These are phyloP conservation scores for Drosophila micromelanica DNA, from an alignment of 1,140 invertebrate species.

Conservation along the genomic window DNA sequence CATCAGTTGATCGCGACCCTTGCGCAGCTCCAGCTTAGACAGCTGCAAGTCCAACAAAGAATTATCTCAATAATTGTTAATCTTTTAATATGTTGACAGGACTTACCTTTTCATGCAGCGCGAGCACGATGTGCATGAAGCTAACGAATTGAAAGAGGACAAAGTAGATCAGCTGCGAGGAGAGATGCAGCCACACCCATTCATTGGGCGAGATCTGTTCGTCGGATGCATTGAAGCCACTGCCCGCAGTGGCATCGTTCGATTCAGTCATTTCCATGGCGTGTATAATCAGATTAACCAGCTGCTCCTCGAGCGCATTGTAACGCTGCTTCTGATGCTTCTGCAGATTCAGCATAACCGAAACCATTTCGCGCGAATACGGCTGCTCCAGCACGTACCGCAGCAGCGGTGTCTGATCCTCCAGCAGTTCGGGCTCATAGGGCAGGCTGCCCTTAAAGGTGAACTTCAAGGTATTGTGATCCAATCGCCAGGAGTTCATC, in stretches of 20 bases:
- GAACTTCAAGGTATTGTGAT: conserved; percentile 94
- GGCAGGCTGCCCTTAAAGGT: conserved; percentile 95
- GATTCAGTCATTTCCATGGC: conserved; percentile 96
- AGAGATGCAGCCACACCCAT: conserved; percentile 96
- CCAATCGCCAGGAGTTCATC: conserved; percentile 96
- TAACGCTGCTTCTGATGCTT: conserved; percentile 93
- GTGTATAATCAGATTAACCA: conserved; percentile 95
- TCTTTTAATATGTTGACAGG: neutral
- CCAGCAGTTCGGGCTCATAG: conserved; percentile 94
- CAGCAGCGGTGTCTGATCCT: conserved; percentile 94
- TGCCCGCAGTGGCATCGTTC: conserved; percentile 84
- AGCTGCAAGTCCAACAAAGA: conserved; percentile 85
- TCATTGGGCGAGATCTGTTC: conserved; percentile 77
- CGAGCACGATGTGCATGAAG: conserved; percentile 96
- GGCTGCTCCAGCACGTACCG: conserved; percentile 97
- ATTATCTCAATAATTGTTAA: conserved; percentile 53
- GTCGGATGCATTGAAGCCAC: conserved; percentile 75
- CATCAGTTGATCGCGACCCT: conserved; percentile 97
- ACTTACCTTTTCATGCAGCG: conserved; percentile 92
- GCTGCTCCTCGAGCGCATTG: conserved; percentile 95
- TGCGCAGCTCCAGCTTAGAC: conserved; percentile 91
- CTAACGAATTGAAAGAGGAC: conserved; percentile 97
- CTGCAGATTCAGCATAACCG: conserved; percentile 96
- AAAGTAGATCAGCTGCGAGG: conserved; percentile 98
- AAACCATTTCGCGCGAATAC: conserved; percentile 98